phyloP scores from a whole-genome alignment of 92 coral and sea anemone genomes.

The Hydrozoanthus gracilis region DNA sequence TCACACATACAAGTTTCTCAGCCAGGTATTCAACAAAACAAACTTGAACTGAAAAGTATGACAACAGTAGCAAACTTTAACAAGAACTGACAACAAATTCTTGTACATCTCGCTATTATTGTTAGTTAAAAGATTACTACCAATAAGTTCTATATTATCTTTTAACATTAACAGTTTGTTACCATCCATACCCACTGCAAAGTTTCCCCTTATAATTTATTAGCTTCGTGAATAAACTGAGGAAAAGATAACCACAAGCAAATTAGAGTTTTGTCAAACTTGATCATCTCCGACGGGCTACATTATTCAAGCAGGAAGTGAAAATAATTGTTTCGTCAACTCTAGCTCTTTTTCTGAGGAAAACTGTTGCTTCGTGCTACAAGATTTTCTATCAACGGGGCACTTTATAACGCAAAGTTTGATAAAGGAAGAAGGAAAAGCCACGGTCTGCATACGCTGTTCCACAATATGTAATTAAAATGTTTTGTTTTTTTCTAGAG shows the following conservation, averaged over 20 bases:
- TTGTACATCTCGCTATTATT: slow-evolving; percentile 43
- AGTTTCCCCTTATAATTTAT: slow-evolving; percentile 13
- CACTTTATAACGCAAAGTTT: not conserved
- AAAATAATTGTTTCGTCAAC: not conserved
- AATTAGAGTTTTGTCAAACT: not conserved
- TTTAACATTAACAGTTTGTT: slow-evolving; percentile 44
- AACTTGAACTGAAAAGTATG: slow-evolving; percentile 13
- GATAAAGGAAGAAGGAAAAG: not conserved
- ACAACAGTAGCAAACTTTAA: slow-evolving; percentile 38
- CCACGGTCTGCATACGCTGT: slow-evolving; percentile 19
- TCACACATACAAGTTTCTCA: not conserved
- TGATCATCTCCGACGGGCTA: not conserved
- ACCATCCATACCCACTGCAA: slow-evolving; percentile 34
- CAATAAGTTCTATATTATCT: slow-evolving; percentile 36
- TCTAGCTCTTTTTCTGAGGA: not conserved
- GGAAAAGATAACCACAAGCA: not conserved
- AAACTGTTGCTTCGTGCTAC: not conserved
- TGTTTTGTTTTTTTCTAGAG: slow-evolving; percentile 24
- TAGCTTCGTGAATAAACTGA: slow-evolving; percentile 13
- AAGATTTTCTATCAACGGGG: not conserved
- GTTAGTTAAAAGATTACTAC: slow-evolving; percentile 19
- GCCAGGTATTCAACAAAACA: slow-evolving; percentile 4
- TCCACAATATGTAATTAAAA: slow-evolving; percentile 27
- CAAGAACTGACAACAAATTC: slow-evolving; percentile 12
- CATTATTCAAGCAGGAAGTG: not conserved